These are phyloP conservation scores for Thymelicus lineola DNA, from an alignment of 2,888 invertebrate genomes.

Conservation along the genomic window DNA sequence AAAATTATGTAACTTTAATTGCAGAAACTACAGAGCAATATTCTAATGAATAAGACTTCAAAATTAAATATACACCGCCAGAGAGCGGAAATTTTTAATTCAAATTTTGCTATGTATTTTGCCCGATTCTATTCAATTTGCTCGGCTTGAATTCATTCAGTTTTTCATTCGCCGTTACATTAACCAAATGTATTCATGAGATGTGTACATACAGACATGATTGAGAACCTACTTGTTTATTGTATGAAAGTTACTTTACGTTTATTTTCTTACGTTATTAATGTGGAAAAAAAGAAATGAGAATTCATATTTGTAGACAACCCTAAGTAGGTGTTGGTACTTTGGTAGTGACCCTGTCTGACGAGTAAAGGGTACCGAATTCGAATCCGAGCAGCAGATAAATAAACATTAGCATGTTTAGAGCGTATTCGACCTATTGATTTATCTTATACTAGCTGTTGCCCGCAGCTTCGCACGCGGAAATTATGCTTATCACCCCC, in stretches of 20 bases:
- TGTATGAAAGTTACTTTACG: slow-evolving; percentile 5
- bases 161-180: slow-evolving; percentile 53
- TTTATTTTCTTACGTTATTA: slow-evolving; percentile 8
- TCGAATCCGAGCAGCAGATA: too few species aligned
- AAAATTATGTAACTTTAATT: neutral
- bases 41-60: slow-evolving; percentile 17
- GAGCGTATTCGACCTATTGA: too few species aligned
- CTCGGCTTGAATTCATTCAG: slow-evolving; percentile 56
- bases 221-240: slow-evolving; percentile 28
- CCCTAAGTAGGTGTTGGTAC: too few species aligned
- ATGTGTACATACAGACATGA: slow-evolving; percentile 44
- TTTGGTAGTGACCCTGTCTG: too few species aligned
- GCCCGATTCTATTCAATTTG: slow-evolving; percentile 60
- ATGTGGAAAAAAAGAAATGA: neutral
- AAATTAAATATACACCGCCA: slow-evolving; percentile 17
- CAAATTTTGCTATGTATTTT: slow-evolving; percentile 52
- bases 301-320: neutral
- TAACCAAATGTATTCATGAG: slow-evolving; percentile 68
- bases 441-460: too few species aligned
- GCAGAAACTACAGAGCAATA: neutral
- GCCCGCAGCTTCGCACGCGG: too few species aligned
- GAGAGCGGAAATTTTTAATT: slow-evolving; percentile 25
- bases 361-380: too few species aligned
- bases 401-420: too few species aligned
- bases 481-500: too few species aligned